phyloP scores from a whole-genome alignment of 2,797 vertebrate species.

The Sternarchorhynchus goeldii region DNA sequence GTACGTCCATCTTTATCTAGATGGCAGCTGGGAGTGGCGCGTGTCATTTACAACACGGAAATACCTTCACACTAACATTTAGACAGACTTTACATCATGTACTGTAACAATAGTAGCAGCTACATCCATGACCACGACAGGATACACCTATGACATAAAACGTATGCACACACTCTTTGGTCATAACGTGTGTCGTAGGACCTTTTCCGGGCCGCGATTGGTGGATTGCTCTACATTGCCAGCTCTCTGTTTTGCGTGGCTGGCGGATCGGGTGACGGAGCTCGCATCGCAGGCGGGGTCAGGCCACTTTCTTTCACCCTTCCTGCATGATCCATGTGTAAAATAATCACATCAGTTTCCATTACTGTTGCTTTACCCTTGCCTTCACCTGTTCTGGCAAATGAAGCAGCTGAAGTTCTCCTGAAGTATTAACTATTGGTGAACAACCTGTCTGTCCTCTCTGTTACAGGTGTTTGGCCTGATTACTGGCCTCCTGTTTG shows the following conservation, averaged over 20 bases:
- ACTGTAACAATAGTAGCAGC: too few relatives aligned
- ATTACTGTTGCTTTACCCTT: too few relatives aligned
- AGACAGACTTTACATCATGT: too few relatives aligned
- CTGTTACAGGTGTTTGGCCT: slow-evolving; percentile 74
- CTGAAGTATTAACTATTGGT: slow-evolving; percentile 3
- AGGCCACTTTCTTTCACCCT: slow-evolving; percentile 44
- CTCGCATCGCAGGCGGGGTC: slow-evolving; percentile 75
- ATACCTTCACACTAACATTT: too few relatives aligned
- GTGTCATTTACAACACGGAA: too few relatives aligned
- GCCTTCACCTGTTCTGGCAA: too few relatives aligned
- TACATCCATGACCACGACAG: too few relatives aligned
- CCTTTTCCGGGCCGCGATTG: slow-evolving; percentile 67
- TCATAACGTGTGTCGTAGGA: slow-evolving; percentile 64
- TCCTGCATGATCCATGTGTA: too few relatives aligned
- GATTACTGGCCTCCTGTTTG: slow-evolving; percentile 71
- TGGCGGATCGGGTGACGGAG: slow-evolving; percentile 62
- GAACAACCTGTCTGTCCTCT: neutral
- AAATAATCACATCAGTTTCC: too few relatives aligned
- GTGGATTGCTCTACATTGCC: slow-evolving; percentile 70
- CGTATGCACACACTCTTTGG: neutral
- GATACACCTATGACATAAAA: neutral
- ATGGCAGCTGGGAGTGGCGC: neutral
- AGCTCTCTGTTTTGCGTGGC: slow-evolving; percentile 73
- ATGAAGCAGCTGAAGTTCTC: neutral
- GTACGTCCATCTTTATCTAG: too few relatives aligned